Evolutionary conservation across 2,888 invertebrate genomes (phyloP), one percentile per base, ranked within the genome.

Genomic region (Papilio elwesi): DNA sequence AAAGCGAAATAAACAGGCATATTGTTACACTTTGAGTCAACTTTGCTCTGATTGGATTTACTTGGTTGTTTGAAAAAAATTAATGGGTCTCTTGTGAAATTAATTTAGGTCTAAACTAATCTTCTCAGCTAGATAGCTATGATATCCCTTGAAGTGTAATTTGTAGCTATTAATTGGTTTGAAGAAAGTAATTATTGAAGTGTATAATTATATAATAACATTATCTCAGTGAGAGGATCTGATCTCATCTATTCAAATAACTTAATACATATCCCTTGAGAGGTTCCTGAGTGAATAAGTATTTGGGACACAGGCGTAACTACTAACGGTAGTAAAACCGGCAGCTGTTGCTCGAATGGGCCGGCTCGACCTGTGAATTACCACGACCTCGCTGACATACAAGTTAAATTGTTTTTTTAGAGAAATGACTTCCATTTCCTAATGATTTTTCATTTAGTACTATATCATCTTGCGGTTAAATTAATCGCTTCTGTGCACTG

Each of bases 101-200:
- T 66, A 52, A 66, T 66, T 66, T 66, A 10, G 12, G 49, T 36
- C 52, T n/a, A 66, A 11, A 66, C n/a, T 26, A 52, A 66, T 52
- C 38, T 38, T 66, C 66, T 9, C 7, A 57, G 13, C n/a, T 52
- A 10, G 51, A 38, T 52, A n/a, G 65, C 64, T 57, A 26, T 13
- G 26, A 47, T 48, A 57, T 68, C 36, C 68, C 47, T 57, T 47
- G 55, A 36, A 36, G 55, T 68, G 43, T 68, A 68, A 48, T 55
- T 26, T n/a, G 13, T 12, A n/a, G 51, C 63, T 57, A 55, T 57
- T 57, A 57, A 38, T 57, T 38, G 36, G 36, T 57, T 55, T 26
- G 26, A 26, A 38, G 6, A 57, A 8, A 57, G 7, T 13, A 6
- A 13, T 43, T 43, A 43, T 43, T 4, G 0, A 9, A 4, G 43